Percentiles rank a stretch among this genome's conserved stretches.
These are phyloP conservation scores for Anagyrus pseudococci DNA, from an alignment of 2,888 invertebrate genomes.

Conservation along the genomic window DNA sequence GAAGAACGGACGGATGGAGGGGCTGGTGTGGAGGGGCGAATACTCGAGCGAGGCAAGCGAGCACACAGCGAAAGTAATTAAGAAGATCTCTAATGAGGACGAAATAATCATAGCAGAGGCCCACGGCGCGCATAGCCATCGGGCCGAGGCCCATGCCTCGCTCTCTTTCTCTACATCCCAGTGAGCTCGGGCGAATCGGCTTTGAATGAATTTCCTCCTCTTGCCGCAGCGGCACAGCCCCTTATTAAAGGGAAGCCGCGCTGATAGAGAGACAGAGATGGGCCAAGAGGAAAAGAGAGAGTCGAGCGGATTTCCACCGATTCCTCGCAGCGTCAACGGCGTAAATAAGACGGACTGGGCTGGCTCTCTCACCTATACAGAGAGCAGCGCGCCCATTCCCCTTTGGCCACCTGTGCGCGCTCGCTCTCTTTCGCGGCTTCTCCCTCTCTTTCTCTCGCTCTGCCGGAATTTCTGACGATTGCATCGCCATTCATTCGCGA, in stretches of 20 bases:
- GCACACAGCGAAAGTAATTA: slow-evolving; percentile 14
- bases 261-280: no score
- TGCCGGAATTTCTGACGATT: slow-evolving; percentile 27
- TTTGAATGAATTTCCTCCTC: neutral
- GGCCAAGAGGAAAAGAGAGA: neutral
- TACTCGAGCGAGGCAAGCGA: neutral
- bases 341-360: slow-evolving; percentile 3
- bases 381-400: no score
- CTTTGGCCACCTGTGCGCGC: no score
- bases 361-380: neutral
- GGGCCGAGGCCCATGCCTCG: neutral
- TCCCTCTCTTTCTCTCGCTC: neutral
- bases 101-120: slow-evolving; percentile 10
- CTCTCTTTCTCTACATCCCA: no score
- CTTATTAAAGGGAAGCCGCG: slow-evolving; percentile 7
- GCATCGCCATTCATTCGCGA: slow-evolving; percentile 36
- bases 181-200: neutral
- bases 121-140: no score
- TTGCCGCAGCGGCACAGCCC: neutral
- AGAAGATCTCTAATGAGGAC: slow-evolving; percentile 26
- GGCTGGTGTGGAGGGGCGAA: neutral
- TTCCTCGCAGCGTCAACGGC: neutral
- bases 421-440: neutral
- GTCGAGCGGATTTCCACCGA: no score
- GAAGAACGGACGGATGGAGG: neutral